Base-by-base conservation (phyloP, 2,888 invertebrate genomes). In the Pachycephus smyrnensis region DNA sequence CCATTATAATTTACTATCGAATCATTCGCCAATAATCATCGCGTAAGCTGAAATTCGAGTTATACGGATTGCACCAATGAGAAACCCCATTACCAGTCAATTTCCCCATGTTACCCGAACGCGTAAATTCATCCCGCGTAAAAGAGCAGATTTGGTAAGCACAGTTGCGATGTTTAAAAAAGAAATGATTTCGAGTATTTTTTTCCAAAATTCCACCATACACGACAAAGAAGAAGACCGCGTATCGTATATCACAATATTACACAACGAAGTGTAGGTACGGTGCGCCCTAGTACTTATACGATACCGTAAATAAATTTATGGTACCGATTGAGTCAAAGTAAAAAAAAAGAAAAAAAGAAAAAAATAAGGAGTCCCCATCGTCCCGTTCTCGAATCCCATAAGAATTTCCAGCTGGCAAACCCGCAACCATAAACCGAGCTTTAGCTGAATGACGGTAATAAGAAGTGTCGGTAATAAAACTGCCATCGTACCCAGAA, bases 401-500 rank as follows among this genome's bases (percentile, higher is more conserved):
- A 33, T 71, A 33, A 33, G 33, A 71, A 33, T 33, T 15, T 32
- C 71, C 33, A 71, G 33, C 71, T 71, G 71, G 71, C 37, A 23
- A 35, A 83, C 78, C 77, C 81, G 80, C 77, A 77, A 80, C 81
- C 83, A 82, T 86, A 85, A 86, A 85, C 81, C 82, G 74, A 33
- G 75, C 73, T 69, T 78, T 80, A 75, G 79, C 80, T 80, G 81
- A 80, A 55, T 23, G 55, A 84, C 79, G 78, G 80, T 81, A 82
- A 84, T 76, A 78, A 79, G 77, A 76, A 76, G 9, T 73, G 74
- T 31, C 55, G 55, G 31, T n/a, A 74, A 74, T 74, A 74, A 74
- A 74, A 9, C 55, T 55, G 55, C 55, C 55, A 55, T 0, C 15
- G 23, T 23, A 55, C 23, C 55, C 23, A 23, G 55, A 55, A 55